A percentile compares a stretch with the other conserved stretches of the same genome.
Conservation (phyloP, 1,140 invertebrate genomes). For the Aethina tumida region DNA sequence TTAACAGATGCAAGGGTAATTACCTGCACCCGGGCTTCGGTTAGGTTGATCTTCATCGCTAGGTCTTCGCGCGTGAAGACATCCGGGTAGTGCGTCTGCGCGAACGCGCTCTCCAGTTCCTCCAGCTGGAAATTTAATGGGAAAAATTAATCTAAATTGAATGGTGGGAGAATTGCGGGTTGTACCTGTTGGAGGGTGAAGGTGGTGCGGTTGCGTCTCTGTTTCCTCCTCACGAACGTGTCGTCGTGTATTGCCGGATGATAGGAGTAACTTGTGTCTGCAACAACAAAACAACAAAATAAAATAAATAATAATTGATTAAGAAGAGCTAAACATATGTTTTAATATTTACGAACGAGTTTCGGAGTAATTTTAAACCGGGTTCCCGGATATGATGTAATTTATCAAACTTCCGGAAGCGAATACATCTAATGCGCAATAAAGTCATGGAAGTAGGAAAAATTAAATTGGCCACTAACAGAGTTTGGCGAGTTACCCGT, state of each 20-base stretch:
- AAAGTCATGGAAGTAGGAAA: too few relatives aligned
- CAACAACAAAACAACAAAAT: slow-evolving; percentile 26
- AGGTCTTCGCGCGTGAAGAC: slow-evolving; percentile 95
- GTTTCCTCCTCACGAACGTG: slow-evolving; percentile 90
- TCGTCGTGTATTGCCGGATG: slow-evolving; percentile 94
- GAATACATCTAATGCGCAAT: slow-evolving; percentile 5
- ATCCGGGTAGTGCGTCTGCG: slow-evolving; percentile 96
- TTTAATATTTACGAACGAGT: slow-evolving; percentile 1
- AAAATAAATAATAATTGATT: too few relatives aligned
- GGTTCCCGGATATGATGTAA: neutral
- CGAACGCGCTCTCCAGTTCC: slow-evolving; percentile 94
- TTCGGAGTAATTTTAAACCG: slow-evolving; percentile 9
- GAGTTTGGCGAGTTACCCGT: too few relatives aligned
- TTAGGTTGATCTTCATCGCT: slow-evolving; percentile 97
- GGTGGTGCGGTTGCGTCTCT: slow-evolving; percentile 90
- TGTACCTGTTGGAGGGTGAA: slow-evolving; percentile 94
- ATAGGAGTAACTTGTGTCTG: slow-evolving; percentile 83
- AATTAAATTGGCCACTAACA: too few relatives aligned
- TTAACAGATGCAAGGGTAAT: slow-evolving; percentile 22
- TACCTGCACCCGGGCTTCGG: slow-evolving; percentile 95
- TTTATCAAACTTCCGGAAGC: neutral
- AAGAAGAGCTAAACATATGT: neutral
- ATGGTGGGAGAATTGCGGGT: too few relatives aligned
- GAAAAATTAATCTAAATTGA: too few relatives aligned
- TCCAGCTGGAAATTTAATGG: slow-evolving; percentile 57